Evolutionary conservation across 2,888 invertebrate genomes (phyloP).

Genomic region (Lochmaea crataegi): DNA sequence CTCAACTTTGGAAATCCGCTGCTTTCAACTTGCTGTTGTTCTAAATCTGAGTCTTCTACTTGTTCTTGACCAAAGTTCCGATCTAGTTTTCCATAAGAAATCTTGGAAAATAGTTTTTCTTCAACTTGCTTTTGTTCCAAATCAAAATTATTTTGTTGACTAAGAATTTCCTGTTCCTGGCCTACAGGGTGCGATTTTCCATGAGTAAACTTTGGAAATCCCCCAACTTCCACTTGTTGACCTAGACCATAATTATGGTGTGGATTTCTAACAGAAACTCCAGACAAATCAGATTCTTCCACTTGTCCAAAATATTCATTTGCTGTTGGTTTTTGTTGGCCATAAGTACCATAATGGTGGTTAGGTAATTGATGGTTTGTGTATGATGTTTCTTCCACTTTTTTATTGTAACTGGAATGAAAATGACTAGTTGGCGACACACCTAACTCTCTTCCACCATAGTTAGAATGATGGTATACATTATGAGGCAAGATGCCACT

Average conservation of each 20-base stretch:
- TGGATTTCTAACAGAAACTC: not conserved
- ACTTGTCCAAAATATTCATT: not conserved
- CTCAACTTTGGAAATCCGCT: too few relatives aligned
- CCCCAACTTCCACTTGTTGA: not conserved
- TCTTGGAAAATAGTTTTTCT: not conserved
- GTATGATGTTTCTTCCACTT: not conserved
- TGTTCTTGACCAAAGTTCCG: constrained; percentile 1
- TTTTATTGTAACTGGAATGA: not conserved
- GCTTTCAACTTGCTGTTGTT: too few relatives aligned
- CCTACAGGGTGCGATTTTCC: too few relatives aligned
- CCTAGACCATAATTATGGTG: not conserved
- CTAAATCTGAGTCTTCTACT: not conserved
- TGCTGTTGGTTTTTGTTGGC: constrained; percentile 8
- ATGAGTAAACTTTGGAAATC: not conserved
- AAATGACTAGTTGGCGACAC: not conserved
- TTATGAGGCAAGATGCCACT: not conserved
- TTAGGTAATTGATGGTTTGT: not conserved
- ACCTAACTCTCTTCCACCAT: not conserved
- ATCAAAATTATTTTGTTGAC: not conserved
- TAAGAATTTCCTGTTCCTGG: not conserved
- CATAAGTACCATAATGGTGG: constrained; percentile 12
- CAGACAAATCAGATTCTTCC: not conserved
- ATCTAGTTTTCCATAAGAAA: not conserved
- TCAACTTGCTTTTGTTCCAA: not conserved
- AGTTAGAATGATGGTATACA: not conserved